Conservation (phyloP, 1,140 invertebrate species). For the Himalopsyche phryganea region DNA sequence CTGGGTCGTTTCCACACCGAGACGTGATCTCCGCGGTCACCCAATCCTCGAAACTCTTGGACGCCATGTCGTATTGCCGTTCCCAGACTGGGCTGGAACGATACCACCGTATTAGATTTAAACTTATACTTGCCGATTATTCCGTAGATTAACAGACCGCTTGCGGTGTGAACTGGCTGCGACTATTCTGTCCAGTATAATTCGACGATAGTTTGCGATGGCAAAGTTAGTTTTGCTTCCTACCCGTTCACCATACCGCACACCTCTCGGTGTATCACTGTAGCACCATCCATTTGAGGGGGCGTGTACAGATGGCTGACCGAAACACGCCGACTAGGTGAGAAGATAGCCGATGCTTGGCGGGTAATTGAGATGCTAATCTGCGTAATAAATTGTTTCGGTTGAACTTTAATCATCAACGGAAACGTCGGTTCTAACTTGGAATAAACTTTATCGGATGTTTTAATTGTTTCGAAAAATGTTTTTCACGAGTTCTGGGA, state of each 20-base stretch:
- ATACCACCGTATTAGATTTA: constrained; percentile 27
- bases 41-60: constrained; percentile 9
- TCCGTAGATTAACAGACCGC: constrained; percentile 26
- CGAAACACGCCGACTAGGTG: not conserved
- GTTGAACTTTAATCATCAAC: constrained; percentile 1
- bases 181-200: constrained; percentile 6
- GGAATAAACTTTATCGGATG: no score
- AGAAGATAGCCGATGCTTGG: not conserved
- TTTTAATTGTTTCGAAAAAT: no score
- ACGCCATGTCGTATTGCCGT: not conserved
- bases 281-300: no score
- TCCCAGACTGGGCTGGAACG: constrained; percentile 6
- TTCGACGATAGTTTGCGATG: constrained; percentile 15
- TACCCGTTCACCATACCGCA: not conserved
- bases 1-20: no score
- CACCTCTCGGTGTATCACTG: no score
- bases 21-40: not conserved
- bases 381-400: constrained; percentile 19
- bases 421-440: no score
- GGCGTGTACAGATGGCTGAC: no score
- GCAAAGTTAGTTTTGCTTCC: constrained; percentile 12
- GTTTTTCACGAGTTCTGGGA: no score
- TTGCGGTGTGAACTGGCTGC: constrained; percentile 9
- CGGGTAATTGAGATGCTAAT: constrained; percentile 18
- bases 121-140: constrained; percentile 24